Base-by-base conservation (phyloP, 2,113 vertebrate genomes). In the Chrysemys picta region DNA sequence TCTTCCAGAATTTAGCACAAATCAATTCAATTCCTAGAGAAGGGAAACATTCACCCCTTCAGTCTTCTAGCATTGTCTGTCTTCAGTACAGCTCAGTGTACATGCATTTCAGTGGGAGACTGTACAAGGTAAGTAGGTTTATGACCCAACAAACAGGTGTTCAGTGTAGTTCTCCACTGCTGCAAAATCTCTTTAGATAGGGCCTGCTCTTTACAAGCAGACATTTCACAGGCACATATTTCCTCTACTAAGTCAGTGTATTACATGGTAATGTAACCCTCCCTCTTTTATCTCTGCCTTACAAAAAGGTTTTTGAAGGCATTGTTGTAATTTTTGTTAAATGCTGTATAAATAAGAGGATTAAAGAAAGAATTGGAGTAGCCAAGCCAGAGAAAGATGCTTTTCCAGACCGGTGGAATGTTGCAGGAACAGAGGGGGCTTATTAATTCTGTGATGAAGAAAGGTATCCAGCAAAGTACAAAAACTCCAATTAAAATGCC, bases 331-430 rank as follows among this genome's bases (percentile, higher is more conserved):
- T 98, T 98, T 98, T 98, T 98, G 95, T 98, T 98, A 96, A 98
- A 98, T 52, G 98, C 98, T 47, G 96, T 98, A 90, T 98, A 98
- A 97, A 98, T 98, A 57, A 98, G 96, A 83, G 97, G 97, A 89
- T 98, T 98, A 97, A 98, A 98, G 96, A 98, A 98, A 89, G 98
- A 98, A 93, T 98, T 98, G 79, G 98, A 98, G 90, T 98, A 98
- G 49, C 98, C 98, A 80, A 98, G 97, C 98, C 97, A 98, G 79
- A 98, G 96, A 78, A 98, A 98, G 54, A 98, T 91, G 89, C 98
- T 98, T 93, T 98, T 98, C 98, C 98, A 98, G 89, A 97, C 3
- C 1, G 98, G 97, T 3, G 98, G 97, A 57, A 98, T 93, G 85
- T 92, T 98, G 87, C 98, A 98, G 93, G 98, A 98, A 85, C 98